Base-by-base conservation (phyloP, 2,113 vertebrate genomes). In the Oreochromis spilurus region DNA sequence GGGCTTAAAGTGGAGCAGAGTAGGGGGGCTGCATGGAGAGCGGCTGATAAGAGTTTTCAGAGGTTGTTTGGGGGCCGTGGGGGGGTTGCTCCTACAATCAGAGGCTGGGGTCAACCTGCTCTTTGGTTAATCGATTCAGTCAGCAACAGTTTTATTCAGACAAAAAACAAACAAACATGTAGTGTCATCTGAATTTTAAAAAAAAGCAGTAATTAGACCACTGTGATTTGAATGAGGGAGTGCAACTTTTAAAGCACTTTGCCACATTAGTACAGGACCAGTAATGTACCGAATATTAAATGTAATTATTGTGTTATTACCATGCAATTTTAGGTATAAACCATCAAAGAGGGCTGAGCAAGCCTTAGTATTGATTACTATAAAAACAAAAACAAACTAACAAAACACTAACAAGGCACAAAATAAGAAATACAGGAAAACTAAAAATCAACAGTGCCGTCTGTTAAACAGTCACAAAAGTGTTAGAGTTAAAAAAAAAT, bases 1-100 rank as follows among this genome's bases (percentile, higher is more conserved):
- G 72, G 80, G 86, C 90, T 96, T 94, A 89, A 87, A 91, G 84
- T 29, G 79, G 70, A 90, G 78, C 38, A 5, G 81, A 62, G 62
- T 19, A 29, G 83, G 53, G 65, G 82, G 45, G 79, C 48, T 45
- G 87, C n/a, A 70, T 21, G 65, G 26, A 82, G 57, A 82, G 80
- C 36, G 19, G 83, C 82, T 84, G 87, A 90, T 90, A 65, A 92
- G 88, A 88, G 60, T 83, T 70, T 85, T 65, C 43, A 53, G 52
- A 85, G 58, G 26, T 26, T 90, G 88, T 65, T 21, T 58, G 26
- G 53, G 40, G 84, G n/a, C 34, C 1, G 1, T n/a, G 17, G 36
- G 82, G 40, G 86, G 79, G 72, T 72, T 55, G 62, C 60, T 84
- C 38, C 16, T 81, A n/a, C 58, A 40, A 88, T 84, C 60, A 86